phyloP scores from a whole-genome alignment of 1,140 invertebrate genomes.

The Lamellibrachia luymesi region DNA sequence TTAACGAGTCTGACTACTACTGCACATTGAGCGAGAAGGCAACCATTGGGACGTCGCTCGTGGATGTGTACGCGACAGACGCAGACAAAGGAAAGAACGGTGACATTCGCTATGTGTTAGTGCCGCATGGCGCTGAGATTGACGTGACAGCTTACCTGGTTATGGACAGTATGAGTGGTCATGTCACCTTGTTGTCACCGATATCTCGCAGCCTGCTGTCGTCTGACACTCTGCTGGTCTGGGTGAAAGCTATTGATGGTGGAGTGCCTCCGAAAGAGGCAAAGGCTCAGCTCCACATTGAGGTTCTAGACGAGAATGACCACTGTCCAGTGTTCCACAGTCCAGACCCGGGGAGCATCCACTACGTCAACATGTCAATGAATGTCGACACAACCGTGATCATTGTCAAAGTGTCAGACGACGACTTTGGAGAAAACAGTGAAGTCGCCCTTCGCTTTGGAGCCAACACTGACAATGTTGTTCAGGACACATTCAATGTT shows the following conservation, averaged over 20 bases:
- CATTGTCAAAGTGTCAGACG: background rate
- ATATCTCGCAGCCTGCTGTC: background rate
- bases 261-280: background rate
- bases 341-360: background rate
- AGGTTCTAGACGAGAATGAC: background rate
- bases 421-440: background rate
- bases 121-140: background rate
- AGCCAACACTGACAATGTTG: background rate
- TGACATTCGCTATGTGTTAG: background rate
- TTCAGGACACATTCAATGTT: background rate
- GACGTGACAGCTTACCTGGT: slow-evolving; percentile 1
- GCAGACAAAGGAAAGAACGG: background rate
- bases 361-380: background rate
- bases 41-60: background rate
- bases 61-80: background rate
- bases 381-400: background rate
- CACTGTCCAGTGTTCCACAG: background rate
- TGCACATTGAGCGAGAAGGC: background rate
- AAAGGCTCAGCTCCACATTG: background rate
- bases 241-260: background rate
- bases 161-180: background rate
- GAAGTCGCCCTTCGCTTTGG: background rate
- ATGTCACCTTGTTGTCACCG: slow-evolving; percentile 1
- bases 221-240: background rate
- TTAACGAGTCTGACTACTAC: slow-evolving; percentile 5